Conservation (phyloP, 2,113 vertebrate genomes). For the Gobiocypris rarus region DNA sequence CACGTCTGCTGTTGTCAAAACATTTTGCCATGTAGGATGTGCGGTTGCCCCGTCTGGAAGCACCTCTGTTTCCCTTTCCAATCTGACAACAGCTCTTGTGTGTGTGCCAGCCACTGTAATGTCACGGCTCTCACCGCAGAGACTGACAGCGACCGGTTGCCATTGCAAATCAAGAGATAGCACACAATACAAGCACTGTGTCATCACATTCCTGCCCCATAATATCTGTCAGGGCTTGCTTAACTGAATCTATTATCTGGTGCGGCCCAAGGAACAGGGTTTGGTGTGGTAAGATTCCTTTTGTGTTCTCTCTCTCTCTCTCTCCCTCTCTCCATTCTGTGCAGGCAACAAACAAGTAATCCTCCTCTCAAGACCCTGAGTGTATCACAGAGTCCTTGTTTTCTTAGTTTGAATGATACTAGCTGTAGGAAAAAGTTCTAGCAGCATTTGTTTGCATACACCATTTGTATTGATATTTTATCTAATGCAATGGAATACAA, state of each 20-base stretch:
- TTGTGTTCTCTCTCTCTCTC: neutral
- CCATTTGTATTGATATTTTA: neutral
- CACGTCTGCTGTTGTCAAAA: slow-evolving; percentile 54
- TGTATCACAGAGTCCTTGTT: neutral
- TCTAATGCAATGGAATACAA: neutral
- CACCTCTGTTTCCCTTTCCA: neutral
- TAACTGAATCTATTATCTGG: slow-evolving; percentile 41
- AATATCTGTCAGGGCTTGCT: slow-evolving; percentile 1
- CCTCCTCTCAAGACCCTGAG: slow-evolving; percentile 55
- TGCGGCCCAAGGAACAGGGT: slow-evolving; percentile 34
- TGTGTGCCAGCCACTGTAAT: slow-evolving; percentile 17
- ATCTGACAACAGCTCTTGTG: slow-evolving; percentile 15
- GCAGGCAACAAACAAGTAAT: slow-evolving; percentile 57
- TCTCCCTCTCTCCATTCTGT: slow-evolving; percentile 46
- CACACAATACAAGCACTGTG: slow-evolving; percentile 26
- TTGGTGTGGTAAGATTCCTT: slow-evolving; percentile 15
- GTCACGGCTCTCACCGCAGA: neutral
- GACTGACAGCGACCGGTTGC: slow-evolving; percentile 35
- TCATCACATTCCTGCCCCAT: slow-evolving; percentile 43
- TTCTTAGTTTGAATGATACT: neutral
- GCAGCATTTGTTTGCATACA: neutral
- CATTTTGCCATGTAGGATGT: slow-evolving; percentile 48
- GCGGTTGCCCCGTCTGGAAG: neutral
- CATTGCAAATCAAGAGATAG: slow-evolving; percentile 42
- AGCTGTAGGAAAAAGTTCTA: too few relatives aligned